Percentiles rank a stretch among this genome's conserved stretches.
Conservation (phyloP, 2,888 invertebrate genomes). For the Clitarchus hookeri region DNA sequence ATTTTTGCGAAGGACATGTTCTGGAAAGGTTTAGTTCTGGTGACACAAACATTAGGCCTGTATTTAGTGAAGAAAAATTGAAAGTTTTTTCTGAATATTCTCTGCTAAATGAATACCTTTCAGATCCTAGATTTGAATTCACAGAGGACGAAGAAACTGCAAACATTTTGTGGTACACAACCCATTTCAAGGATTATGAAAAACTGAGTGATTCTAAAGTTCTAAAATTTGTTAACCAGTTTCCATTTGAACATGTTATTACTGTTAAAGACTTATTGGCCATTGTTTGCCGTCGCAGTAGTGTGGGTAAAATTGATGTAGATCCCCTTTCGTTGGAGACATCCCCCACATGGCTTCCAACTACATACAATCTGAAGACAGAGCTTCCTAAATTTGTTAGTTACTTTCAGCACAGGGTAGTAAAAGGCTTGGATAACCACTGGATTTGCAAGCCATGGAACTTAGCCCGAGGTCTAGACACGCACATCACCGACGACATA, state of each 20-base stretch:
- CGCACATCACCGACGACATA: constrained; percentile 77
- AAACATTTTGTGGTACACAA: constrained; percentile 81
- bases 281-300: constrained; percentile 68
- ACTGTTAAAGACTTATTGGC: constrained; percentile 88
- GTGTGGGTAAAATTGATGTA: constrained; percentile 47
- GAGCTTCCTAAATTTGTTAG: constrained; percentile 81
- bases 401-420: constrained; percentile 74
- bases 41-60: background rate
- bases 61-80: constrained; percentile 48
- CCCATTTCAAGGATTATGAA: constrained; percentile 77
- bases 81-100: constrained; percentile 79
- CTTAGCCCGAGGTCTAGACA: constrained; percentile 85
- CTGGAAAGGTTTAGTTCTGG: constrained; percentile 59
- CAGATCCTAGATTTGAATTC: constrained; percentile 71
- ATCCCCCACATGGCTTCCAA: constrained; percentile 77
- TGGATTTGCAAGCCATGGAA: constrained; percentile 97
- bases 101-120: constrained; percentile 69
- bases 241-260: constrained; percentile 86
- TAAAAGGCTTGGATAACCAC: constrained; percentile 73
- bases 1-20: constrained; percentile 73
- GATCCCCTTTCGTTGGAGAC: constrained; percentile 60
- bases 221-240: constrained; percentile 82
- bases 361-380: constrained; percentile 84
- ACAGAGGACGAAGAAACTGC: constrained; percentile 72
- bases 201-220: constrained; percentile 66